phyloP scores from a whole-genome alignment of 2,797 vertebrate species.

The Malacoctenus gilli region DNA sequence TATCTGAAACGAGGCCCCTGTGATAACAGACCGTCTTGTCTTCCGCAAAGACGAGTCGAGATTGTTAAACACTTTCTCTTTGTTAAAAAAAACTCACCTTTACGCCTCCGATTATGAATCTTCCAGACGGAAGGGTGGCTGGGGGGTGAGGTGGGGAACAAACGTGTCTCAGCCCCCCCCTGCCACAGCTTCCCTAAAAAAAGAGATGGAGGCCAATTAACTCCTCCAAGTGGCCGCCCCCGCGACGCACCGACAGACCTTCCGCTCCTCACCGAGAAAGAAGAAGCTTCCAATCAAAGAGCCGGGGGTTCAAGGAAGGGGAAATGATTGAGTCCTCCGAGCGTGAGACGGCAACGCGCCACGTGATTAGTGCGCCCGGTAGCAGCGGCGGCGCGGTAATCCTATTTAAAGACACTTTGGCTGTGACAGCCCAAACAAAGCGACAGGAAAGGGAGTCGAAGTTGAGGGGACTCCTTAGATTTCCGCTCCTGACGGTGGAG shows the following conservation, averaged over 20 bases:
- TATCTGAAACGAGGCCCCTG: constrained; percentile 49
- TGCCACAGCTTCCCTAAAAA: constrained; percentile 51
- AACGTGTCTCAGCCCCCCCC: no score
- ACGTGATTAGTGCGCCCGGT: constrained; percentile 65
- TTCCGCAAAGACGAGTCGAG: constrained; percentile 37
- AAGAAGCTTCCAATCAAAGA: constrained; percentile 55
- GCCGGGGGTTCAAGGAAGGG: constrained; percentile 33
- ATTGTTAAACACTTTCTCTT: constrained; percentile 46
- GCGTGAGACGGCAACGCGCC: constrained; percentile 67
- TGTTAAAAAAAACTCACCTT: constrained; percentile 51
- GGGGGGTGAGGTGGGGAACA: no score
- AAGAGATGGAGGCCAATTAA: constrained; percentile 76
- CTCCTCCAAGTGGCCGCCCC: constrained; percentile 65
- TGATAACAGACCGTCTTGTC: constrained; percentile 49
- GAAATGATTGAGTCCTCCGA: constrained; percentile 54
- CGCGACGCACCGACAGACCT: constrained; percentile 58
- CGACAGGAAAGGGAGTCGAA: constrained; percentile 29
- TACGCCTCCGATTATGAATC: constrained; percentile 50
- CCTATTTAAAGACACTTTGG: constrained; percentile 74
- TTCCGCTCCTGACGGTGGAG: constrained; percentile 39
- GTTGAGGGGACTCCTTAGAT: constrained; percentile 41
- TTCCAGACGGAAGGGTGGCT: no score
- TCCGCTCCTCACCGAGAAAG: constrained; percentile 56
- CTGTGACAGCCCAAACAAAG: constrained; percentile 63
- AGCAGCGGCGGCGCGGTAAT: constrained; percentile 64